Evolutionary conservation across 2,113 vertebrate genomes (phyloP).

Genomic region (Carettochelys insculpta): DNA sequence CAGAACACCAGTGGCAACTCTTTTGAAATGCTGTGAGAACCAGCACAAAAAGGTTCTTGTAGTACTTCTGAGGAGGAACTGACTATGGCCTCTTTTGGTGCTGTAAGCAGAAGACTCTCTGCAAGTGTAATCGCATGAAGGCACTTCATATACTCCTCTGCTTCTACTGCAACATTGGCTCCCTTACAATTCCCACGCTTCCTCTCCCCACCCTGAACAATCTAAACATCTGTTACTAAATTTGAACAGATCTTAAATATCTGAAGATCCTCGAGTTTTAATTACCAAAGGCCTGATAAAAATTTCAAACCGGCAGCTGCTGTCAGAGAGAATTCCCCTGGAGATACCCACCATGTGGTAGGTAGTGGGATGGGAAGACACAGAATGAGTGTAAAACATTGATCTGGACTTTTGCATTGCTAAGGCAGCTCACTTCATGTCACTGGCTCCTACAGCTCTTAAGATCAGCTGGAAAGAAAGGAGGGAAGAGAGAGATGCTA

Average conservation of each 20-base stretch:
- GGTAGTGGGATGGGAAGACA: conserved; percentile 1
- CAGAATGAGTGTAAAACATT: conserved; percentile 37
- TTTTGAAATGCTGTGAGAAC: neutral
- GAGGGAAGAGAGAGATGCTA: neutral
- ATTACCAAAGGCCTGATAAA: conserved; percentile 67
- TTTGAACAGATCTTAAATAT: conserved; percentile 37
- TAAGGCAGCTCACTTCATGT: neutral
- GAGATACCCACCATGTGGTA: conserved; percentile 45
- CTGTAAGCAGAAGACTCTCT: neutral
- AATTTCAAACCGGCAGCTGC: conserved; percentile 72
- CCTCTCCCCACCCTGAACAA: neutral
- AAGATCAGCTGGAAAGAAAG: neutral
- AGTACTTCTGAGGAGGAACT: neutral
- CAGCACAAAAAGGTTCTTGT: neutral
- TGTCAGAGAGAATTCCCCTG: conserved; percentile 40
- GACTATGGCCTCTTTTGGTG: neutral
- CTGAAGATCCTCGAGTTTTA: conserved; percentile 59
- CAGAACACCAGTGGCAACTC: neutral
- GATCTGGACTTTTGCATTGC: conserved; percentile 18
- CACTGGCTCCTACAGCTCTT: conserved; percentile 40
- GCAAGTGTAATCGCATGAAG: neutral
- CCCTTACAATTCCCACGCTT: neutral
- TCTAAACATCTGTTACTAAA: conserved; percentile 39
- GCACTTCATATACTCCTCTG: neutral
- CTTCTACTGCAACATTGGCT: neutral